phyloP scores from a whole-genome alignment of 2,113 vertebrate genomes.

The Dicaeum eximium region DNA sequence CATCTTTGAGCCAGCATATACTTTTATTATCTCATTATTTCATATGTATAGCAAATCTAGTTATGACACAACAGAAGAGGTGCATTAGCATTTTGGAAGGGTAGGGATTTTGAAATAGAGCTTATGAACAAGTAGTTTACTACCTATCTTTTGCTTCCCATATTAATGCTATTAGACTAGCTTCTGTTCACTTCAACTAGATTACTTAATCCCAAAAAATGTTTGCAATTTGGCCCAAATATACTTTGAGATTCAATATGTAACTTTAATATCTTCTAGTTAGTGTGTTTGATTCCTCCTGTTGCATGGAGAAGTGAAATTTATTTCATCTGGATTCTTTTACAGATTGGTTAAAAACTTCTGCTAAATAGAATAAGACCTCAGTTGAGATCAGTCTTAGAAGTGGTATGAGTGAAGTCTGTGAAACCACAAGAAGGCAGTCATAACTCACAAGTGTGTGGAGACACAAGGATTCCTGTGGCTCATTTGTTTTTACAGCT shows the following conservation, averaged over 20 bases:
- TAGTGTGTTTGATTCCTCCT: background rate
- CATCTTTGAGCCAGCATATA: background rate
- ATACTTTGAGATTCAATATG: background rate
- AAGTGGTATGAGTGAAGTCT: background rate
- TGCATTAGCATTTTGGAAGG: background rate
- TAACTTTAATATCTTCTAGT: background rate
- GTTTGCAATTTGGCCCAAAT: background rate
- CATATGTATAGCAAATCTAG: background rate
- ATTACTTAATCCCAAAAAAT: background rate
- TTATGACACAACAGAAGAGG: background rate
- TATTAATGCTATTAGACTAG: background rate
- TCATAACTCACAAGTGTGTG: background rate
- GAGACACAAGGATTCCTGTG: background rate
- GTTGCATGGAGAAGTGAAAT: background rate
- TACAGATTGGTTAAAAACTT: background rate
- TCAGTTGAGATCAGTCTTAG: background rate
- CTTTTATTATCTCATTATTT: background rate
- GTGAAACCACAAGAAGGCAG: conserved; percentile 27
- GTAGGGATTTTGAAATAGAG: background rate
- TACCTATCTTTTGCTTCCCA: background rate
- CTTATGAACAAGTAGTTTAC: background rate
- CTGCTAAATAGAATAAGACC: background rate
- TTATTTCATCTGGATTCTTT: background rate
- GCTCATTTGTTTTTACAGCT: conserved; percentile 1
- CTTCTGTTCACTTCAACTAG: background rate